Percentiles rank a stretch among this genome's conserved stretches.
Conservation (phyloP, 2,113 vertebrate species). For the Heterocephalus glaber region DNA sequence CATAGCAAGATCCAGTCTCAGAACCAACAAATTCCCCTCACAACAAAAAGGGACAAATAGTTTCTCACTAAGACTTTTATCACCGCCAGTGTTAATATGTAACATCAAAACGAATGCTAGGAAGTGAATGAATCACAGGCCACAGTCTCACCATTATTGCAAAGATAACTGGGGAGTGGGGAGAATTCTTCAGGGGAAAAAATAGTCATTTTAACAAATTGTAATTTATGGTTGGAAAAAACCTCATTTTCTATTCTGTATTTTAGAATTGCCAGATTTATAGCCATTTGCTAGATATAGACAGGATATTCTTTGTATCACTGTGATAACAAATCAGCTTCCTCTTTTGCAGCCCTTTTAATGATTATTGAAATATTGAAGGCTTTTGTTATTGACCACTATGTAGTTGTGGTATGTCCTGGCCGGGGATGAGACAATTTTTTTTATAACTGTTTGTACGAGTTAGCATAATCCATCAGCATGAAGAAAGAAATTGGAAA, state of each 20-base stretch:
- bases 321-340: background rate
- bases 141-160: background rate
- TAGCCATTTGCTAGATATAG: background rate
- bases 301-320: background rate
- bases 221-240: background rate
- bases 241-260: background rate
- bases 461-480: background rate
- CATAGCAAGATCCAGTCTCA: too few relatives aligned
- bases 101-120: background rate
- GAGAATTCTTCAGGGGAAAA: background rate
- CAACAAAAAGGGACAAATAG: background rate
- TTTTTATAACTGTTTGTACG: background rate
- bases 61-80: background rate
- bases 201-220: constrained; percentile 17
- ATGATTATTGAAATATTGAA: background rate
- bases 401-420: background rate
- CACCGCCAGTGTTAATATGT: background rate
- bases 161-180: background rate
- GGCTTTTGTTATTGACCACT: background rate
- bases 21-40: too few relatives aligned
- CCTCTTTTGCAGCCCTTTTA: background rate
- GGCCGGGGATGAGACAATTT: background rate
- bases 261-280: constrained; percentile 25
- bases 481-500: background rate
- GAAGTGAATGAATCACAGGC: background rate